phyloP scores from a whole-genome alignment of 2,113 vertebrate species.

The Craseonycteris thonglongyai region DNA sequence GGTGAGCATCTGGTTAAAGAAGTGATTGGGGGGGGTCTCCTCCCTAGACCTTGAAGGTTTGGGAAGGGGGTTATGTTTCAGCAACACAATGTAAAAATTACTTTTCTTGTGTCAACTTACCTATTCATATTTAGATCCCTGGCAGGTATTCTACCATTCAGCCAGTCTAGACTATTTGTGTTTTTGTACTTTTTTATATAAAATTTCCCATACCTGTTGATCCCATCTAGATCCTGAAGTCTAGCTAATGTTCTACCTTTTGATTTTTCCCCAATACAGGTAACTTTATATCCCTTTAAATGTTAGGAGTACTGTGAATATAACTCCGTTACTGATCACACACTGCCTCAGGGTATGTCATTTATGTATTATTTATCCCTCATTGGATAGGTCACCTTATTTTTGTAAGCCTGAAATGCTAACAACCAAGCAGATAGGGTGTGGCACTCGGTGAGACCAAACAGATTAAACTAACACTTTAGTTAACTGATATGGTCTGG shows the following conservation, averaged over 20 bases:
- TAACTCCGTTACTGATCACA: too few relatives aligned
- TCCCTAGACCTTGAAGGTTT: neutral
- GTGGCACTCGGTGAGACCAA: neutral
- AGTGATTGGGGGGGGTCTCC: neutral
- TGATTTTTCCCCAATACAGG: neutral
- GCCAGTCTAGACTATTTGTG: neutral
- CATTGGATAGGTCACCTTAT: neutral
- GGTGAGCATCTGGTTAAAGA: rapidly evolving
- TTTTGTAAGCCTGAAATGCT: neutral
- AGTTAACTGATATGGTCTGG: neutral
- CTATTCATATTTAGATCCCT: neutral
- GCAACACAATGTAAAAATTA: neutral
- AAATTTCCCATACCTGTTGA: neutral
- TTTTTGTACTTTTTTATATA: neutral
- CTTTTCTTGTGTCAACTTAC: neutral
- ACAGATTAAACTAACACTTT: neutral
- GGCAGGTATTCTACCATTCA: neutral
- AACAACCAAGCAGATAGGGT: neutral
- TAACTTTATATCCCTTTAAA: neutral
- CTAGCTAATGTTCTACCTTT: neutral
- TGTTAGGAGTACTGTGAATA: neutral
- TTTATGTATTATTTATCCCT: neutral
- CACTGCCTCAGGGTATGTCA: neutral
- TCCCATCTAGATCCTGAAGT: neutral
- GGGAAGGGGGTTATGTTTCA: neutral